Base-by-base conservation (phyloP, 2,797 vertebrate species). In the Coreius guichenoti region DNA sequence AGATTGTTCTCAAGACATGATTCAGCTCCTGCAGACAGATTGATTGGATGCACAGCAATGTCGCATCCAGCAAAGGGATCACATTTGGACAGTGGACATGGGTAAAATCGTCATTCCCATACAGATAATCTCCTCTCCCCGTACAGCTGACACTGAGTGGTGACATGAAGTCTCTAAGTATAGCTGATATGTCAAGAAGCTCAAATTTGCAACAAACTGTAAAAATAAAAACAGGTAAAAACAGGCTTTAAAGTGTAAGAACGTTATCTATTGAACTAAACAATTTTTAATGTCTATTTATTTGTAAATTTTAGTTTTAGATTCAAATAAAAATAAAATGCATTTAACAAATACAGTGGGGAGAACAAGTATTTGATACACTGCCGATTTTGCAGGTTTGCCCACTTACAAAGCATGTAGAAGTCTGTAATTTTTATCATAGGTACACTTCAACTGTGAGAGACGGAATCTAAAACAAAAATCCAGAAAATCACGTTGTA, bases 1-100 rank as follows among this genome's bases (percentile, higher is more conserved):
- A 80, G 58, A 47, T 47, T 39, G 39, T 13, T 47, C 8, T 58
- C 26, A n/a, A 80, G 29, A 81, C 29, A 1, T 16, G 45, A 69
- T 81, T 21, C 61, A n/a, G 45, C 45, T 77, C 51, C 72, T 11
- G 45, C 14, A 36, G 36, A 45, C 5, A 45, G 70, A 47, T 16
- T 45, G 43, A 73, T 23, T 13, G 4, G 16, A 43, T 47, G 49
- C 29, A 47, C 39, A 43, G 14, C 21, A 84, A 39, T 7, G 33
- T 76, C 11, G 14, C 3, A 49, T 26, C 31, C 11, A 45, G 61
- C 47, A 69, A 39, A 69, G 36, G 9, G n/a, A 51, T 45, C 69
- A 65, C 31, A 65, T 85, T 73, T 85, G 63, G 58, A 16, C 61
- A 56, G 58, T 13, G 6, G 72, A 76, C 70, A 86, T 33, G 56